A percentile compares a stretch with the other conserved stretches of the same genome.
Conservation (phyloP, 2,797 vertebrate species). For the Antrozous pallidus region DNA sequence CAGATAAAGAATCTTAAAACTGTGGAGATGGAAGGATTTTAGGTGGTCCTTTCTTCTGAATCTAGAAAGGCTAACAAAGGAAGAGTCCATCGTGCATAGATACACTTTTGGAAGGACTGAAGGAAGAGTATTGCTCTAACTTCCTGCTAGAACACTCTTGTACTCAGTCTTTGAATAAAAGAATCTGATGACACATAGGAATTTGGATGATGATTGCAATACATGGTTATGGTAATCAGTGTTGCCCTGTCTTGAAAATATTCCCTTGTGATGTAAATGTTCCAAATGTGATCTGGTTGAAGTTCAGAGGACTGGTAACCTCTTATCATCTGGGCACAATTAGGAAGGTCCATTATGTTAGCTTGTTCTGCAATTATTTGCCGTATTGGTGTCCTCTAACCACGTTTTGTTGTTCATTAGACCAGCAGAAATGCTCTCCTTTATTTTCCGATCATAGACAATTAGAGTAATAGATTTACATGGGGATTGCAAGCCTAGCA, state of each 20-base stretch:
- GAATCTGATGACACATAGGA: neutral
- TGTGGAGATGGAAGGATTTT: neutral
- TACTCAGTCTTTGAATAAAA: neutral
- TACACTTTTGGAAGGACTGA: neutral
- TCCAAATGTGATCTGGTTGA: neutral
- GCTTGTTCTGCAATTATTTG: neutral
- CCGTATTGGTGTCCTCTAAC: neutral
- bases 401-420: neutral
- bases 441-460: neutral
- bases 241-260: neutral
- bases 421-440: neutral
- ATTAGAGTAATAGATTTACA: neutral
- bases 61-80: neutral
- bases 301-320: neutral
- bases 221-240: neutral
- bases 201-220: neutral
- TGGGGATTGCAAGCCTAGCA: neutral
- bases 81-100: neutral
- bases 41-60: neutral
- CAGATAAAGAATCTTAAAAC: neutral
- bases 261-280: neutral
- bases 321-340: neutral
- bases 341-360: neutral
- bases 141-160: neutral
- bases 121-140: neutral